Percentiles rank a stretch among this genome's conserved stretches.
Conservation (phyloP, 2,113 vertebrate species). For the Pteropus alecto region DNA sequence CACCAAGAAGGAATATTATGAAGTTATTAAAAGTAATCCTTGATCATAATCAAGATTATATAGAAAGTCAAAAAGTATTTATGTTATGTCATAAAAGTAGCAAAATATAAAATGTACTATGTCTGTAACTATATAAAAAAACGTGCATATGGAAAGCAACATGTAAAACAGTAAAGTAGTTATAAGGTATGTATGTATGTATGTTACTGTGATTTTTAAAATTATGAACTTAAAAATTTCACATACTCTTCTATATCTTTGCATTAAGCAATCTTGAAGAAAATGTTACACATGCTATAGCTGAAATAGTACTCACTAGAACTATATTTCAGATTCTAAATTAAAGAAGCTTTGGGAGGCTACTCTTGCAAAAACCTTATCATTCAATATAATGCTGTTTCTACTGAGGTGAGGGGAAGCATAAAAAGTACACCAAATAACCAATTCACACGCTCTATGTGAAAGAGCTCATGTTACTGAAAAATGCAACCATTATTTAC, state of each 20-base stretch:
- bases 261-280: slow-evolving; percentile 11
- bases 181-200: not conserved
- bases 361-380: not conserved
- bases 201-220: not conserved
- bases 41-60: slow-evolving; percentile 9
- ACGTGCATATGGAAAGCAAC: not conserved
- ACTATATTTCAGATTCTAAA: slow-evolving; percentile 27
- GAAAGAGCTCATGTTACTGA: not conserved
- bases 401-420: not conserved
- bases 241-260: not conserved
- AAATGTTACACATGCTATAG: not conserved
- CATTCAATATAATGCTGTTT: not conserved
- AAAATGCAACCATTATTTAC: not conserved
- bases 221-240: not conserved
- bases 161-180: not conserved
- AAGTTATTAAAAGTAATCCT: slow-evolving; percentile 5
- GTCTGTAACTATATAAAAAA: not conserved
- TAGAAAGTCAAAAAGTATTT: slow-evolving; percentile 6
- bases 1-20: not conserved
- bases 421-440: not conserved
- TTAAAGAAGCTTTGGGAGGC: not conserved
- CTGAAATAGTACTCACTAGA: not conserved
- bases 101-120: slow-evolving; percentile 17
- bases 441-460: not conserved
- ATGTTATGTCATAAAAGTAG: not conserved